Base-by-base conservation (phyloP, 1,140 invertebrate species). In the Alviniconcha marisindica region DNA sequence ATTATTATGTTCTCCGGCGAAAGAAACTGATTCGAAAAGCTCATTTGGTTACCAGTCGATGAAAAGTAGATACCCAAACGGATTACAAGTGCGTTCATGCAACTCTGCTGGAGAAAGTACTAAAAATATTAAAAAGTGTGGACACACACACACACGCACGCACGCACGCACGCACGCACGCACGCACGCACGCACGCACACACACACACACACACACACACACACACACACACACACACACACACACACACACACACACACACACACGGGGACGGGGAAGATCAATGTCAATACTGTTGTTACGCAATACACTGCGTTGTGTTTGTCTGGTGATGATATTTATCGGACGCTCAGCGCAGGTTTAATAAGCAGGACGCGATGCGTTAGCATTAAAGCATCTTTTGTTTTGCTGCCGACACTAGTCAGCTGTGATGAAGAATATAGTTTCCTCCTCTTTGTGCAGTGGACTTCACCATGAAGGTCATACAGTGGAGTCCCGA, bases 391-490 rank as follows among this genome's bases (percentile, higher is more conserved):
- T 60, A 10, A n/a, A n/a, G n/a, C n/a, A n/a, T n/a, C n/a, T n/a
- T n/a, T n/a, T n/a, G n/a, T n/a, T n/a, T n/a, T n/a, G n/a, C n/a
- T n/a, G n/a, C n/a, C n/a, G n/a, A n/a, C n/a, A n/a, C n/a, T n/a
- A n/a, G n/a, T n/a, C n/a, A n/a, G n/a, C n/a, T n/a, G n/a, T n/a
- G n/a, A n/a, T n/a, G n/a, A n/a, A n/a, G n/a, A n/a, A n/a, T n/a
- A n/a, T n/a, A n/a, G n/a, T n/a, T n/a, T n/a, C n/a, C n/a, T n/a
- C n/a, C n/a, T 79, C n/a, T 63, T 18, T 12, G 40, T 66, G 7
- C 56, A 80, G 77, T 80, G 56, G 77, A 80, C 60, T 80, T 80
- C 38, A 80, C 56, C 0, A 63, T 80, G 54, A 80, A 80, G 28
- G 12, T 31, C 1, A 44, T 80, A 21, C 77, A 66, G 33, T 80